Base-by-base conservation (phyloP, 1,140 invertebrate species). In the Whitmania pigra region DNA sequence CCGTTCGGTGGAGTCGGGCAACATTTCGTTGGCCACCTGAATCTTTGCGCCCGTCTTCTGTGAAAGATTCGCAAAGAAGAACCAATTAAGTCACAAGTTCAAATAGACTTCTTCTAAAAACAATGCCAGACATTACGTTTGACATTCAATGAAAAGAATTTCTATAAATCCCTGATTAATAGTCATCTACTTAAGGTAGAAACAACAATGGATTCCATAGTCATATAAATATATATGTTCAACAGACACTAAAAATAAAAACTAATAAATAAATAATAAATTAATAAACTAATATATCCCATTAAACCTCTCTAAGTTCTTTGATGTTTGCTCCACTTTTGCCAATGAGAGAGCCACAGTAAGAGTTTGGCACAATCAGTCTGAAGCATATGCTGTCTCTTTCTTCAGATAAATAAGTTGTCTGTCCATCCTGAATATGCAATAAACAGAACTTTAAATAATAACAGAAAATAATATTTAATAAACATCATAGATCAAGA, bases 1-100 rank as follows among this genome's bases (percentile, higher is more conserved):
- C 75, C 94, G 86, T 83, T 97, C 94, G 71, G 94, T 97, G 60
- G 94, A 97, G 83, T 94, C 95, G 73, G 93, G 94, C 79, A 97
- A 84, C 93, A 97, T 96, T 84, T 97, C 94, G 77, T 90, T 93
- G 40, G 94, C 93, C 73, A 97, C 94, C 83, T 90, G 87, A 71
- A 86, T 82, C 5, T 82, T 83, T 22, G 84, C 83, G 66, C 84
- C 84, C 11, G 84, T 85, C 49, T 63, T 63, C 71, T 75, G 63
- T 15, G 20, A 63, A 18, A 7, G 20, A 63, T 25, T 63, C 11
- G 2, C 29, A 25, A 25, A 63, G 20, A 63, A 63, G 11, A 63
- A 63, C 9, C 22, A 63, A 63, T 63, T 63, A 13, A 63, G 15
- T 13, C 22, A 63, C 22, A 63, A 18, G 5, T 22, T 25, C 22